A percentile compares a stretch with the other conserved stretches of the same genome.
Evolutionary conservation across 2,888 invertebrate species (phyloP).

Genomic region (Drosophila kokeensis): DNA sequence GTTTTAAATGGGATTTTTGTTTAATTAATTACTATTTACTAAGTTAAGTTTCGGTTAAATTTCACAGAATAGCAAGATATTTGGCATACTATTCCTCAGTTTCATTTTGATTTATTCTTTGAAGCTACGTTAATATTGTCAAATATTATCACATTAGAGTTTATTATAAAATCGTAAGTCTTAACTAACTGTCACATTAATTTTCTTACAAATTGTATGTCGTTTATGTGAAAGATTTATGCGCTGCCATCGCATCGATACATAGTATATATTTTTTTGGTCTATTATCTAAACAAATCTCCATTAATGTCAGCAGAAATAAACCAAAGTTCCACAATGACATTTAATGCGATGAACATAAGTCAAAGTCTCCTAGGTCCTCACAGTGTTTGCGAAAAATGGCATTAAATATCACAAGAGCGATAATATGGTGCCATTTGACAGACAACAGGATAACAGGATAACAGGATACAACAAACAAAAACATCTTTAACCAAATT

Average conservation of each 20-base stretch:
- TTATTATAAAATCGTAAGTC: neutral
- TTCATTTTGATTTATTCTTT: neutral
- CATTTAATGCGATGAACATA: conserved; percentile 24
- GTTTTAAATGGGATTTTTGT: neutral
- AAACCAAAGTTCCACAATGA: neutral
- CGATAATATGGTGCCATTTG: conserved; percentile 42
- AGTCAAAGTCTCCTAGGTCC: conserved; percentile 11
- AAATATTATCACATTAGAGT: neutral
- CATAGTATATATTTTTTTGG: neutral
- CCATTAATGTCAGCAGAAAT: conserved; percentile 24
- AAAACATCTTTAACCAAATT: conserved; percentile 50
- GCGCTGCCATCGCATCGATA: neutral
- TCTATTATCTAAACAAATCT: conserved; percentile 17
- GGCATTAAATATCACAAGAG: conserved; percentile 24
- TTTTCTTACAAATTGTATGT: neutral
- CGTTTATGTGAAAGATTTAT: neutral
- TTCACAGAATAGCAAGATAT: neutral
- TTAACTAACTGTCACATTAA: neutral
- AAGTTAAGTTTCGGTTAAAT: neutral
- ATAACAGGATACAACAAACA: conserved; percentile 55
- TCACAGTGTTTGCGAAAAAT: conserved; percentile 12
- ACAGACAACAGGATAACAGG: conserved; percentile 50
- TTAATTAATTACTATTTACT: neutral
- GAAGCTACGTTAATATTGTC: neutral
- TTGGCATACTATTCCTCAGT: neutral